These are phyloP conservation scores for Ceratitis capitata DNA, from an alignment of 1,140 invertebrate genomes.

Conservation along the genomic window DNA sequence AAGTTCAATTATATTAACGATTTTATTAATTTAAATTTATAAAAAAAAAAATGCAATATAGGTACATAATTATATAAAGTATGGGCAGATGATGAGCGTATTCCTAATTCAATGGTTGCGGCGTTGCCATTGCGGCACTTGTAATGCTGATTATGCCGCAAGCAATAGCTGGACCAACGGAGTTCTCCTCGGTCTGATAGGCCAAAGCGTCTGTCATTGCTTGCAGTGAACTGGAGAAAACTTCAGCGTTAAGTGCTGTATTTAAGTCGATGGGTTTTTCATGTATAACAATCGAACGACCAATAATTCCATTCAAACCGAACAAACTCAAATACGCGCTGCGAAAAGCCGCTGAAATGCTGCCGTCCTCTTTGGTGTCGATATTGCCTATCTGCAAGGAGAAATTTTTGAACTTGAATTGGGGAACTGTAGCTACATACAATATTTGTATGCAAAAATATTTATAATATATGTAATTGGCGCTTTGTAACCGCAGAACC, in stretches of 20 bases:
- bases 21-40: no score
- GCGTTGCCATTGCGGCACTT: constrained; percentile 46
- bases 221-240: constrained; percentile 55
- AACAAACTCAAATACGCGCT: constrained; percentile 59
- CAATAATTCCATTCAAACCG: constrained; percentile 62
- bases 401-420: no score
- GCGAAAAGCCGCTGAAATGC: constrained; percentile 54
- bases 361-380: constrained; percentile 61
- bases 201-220: constrained; percentile 53
- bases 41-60: no score
- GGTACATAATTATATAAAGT: no score
- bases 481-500: no score
- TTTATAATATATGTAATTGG: no score
- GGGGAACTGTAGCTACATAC: no score
- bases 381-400: constrained; percentile 57
- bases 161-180: constrained; percentile 55
- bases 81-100: no score
- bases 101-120: neutral
- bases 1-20: no score
- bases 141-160: constrained; percentile 63
- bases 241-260: constrained; percentile 58
- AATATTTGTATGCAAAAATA: no score
- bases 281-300: constrained; percentile 61
- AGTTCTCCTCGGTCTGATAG: constrained; percentile 62
- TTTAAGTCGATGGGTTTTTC: constrained; percentile 62